phyloP scores from a whole-genome alignment of 2,797 vertebrate species.

The Coracias cyanogaster region DNA sequence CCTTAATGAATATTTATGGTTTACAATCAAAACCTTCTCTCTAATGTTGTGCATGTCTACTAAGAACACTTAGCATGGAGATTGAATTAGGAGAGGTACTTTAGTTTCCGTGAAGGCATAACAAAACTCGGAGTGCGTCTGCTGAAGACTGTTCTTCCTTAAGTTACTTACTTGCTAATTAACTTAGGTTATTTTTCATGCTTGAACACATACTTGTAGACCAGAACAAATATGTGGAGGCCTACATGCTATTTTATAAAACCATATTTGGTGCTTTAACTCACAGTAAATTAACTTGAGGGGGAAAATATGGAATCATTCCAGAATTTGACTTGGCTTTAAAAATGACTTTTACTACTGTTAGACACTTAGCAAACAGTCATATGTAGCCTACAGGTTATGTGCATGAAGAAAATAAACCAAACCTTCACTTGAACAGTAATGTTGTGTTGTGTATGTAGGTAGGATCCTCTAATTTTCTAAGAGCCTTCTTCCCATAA shows the following conservation, averaged over 20 bases:
- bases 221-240: slow-evolving; percentile 1
- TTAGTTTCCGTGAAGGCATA: slow-evolving; percentile 18
- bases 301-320: not conserved
- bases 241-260: not conserved
- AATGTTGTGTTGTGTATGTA: not conserved
- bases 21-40: not conserved
- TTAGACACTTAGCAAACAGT: not conserved
- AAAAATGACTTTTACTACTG: not conserved
- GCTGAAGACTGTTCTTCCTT: not conserved
- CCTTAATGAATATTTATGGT: slow-evolving; percentile 27
- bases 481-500: not conserved
- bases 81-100: slow-evolving; percentile 12
- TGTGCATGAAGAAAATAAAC: not conserved
- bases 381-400: not conserved
- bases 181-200: slow-evolving; percentile 15
- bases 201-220: not conserved
- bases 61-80: not conserved
- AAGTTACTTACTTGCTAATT: slow-evolving; percentile 30
- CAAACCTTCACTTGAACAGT: not conserved
- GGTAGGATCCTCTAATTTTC: not conserved
- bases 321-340: not conserved
- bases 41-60: not conserved
- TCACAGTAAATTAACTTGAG: not conserved
- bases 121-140: not conserved
- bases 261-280: not conserved